Percentiles rank a stretch among this genome's conserved stretches.
These are phyloP conservation scores for Dicaeum eximium DNA, from an alignment of 2,113 vertebrate species.

Conservation along the genomic window DNA sequence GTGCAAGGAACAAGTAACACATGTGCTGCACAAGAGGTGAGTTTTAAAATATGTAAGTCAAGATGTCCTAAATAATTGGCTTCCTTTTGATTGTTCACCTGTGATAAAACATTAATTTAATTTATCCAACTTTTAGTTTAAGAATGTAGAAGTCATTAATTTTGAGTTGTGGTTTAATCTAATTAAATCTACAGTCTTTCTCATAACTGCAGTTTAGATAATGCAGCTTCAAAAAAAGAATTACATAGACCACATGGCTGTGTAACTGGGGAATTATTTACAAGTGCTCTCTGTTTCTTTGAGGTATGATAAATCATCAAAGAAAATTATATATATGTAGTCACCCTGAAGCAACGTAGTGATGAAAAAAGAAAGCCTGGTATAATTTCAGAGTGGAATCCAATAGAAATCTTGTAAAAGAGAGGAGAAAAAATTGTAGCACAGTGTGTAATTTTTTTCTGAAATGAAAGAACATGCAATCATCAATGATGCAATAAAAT, in stretches of 20 bases:
- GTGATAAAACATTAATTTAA: background rate
- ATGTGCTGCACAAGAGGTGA: background rate
- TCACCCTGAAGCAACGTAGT: background rate
- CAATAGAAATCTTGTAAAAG: background rate
- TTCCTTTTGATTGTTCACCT: background rate
- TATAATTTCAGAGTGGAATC: background rate
- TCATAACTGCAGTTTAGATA: background rate
- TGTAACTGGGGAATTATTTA: background rate
- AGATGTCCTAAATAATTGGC: background rate
- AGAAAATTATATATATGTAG: background rate
- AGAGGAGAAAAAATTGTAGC: background rate
- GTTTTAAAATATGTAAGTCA: constrained; percentile 22
- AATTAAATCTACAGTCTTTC: background rate
- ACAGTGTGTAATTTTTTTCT: background rate
- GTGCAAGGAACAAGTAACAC: background rate
- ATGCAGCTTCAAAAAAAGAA: background rate
- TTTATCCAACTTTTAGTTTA: constrained; percentile 6
- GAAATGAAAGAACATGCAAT: background rate
- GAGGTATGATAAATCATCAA: background rate
- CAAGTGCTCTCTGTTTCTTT: background rate
- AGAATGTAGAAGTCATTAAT: constrained; percentile 14
- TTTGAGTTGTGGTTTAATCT: background rate
- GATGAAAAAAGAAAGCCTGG: background rate
- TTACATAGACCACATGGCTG: background rate
- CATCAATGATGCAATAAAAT: constrained; percentile 10